These are phyloP conservation scores for Mesochorus sp. DNA, from an alignment of 2,888 invertebrate species.

Conservation along the genomic window DNA sequence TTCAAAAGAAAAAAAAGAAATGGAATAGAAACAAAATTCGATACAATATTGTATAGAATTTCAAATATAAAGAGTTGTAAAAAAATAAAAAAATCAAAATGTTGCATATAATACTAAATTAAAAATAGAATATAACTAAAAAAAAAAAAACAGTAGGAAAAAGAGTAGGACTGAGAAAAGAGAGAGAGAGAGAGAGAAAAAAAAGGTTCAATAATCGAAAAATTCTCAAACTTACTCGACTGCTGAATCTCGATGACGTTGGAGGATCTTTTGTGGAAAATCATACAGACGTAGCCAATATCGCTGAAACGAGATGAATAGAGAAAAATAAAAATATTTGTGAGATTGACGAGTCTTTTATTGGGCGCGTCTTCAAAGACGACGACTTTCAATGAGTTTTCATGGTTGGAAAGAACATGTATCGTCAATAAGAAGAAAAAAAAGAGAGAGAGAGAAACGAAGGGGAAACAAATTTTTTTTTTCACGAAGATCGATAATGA, in stretches of 20 bases:
- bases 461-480: background rate
- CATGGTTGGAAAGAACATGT: background rate
- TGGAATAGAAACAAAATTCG: no score
- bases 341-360: constrained; percentile 4
- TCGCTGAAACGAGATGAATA: constrained; percentile 84
- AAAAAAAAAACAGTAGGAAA: no score
- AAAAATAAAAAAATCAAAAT: no score
- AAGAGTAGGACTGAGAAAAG: no score
- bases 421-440: no score
- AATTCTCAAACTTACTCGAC: constrained; percentile 81
- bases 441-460: no score
- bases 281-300: constrained; percentile 91
- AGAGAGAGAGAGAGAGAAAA: no score
- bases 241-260: constrained; percentile 90
- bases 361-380: background rate
- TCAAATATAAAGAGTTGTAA: constrained; percentile 18
- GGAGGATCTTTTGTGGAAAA: constrained; percentile 87
- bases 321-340: background rate
- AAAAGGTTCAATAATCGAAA: no score
- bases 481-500: background rate
- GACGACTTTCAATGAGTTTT: background rate
- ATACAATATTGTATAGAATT: no score
- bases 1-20: no score
- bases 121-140: constrained; percentile 17
- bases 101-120: no score